phyloP scores from a whole-genome alignment of 2,797 vertebrate genomes.

The Thunnus albacares region DNA sequence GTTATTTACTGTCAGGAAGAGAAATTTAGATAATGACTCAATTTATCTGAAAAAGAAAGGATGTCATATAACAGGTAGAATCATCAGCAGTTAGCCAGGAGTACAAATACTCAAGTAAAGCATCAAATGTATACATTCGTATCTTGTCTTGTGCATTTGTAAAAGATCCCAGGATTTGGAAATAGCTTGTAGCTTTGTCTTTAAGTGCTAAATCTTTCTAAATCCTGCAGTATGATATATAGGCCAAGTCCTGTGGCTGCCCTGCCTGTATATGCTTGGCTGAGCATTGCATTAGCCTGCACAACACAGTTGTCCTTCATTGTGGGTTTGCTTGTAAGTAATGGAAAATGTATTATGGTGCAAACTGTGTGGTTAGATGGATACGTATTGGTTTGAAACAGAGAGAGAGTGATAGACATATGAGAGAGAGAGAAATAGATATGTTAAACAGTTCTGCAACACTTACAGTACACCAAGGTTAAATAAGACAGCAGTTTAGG shows the following conservation, averaged over 20 bases:
- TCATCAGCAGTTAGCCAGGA: background rate
- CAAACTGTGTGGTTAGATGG: constrained; percentile 43
- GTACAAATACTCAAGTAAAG: background rate
- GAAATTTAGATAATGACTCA: constrained; percentile 16
- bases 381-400: constrained; percentile 44
- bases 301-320: constrained; percentile 64
- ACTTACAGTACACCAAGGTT: constrained; percentile 36
- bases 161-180: constrained; percentile 37
- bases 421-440: constrained; percentile 2
- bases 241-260: constrained; percentile 56
- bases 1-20: constrained; percentile 4
- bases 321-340: constrained; percentile 66
- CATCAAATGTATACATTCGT: background rate
- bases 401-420: background rate
- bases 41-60: constrained; percentile 5
- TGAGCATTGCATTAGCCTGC: constrained; percentile 67
- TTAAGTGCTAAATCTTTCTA: constrained; percentile 49
- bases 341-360: constrained; percentile 60
- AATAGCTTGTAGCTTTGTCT: constrained; percentile 38
- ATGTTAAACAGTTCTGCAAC: constrained; percentile 23
- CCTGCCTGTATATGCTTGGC: constrained; percentile 55
- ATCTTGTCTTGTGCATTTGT: constrained; percentile 12
- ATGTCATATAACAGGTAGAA: constrained; percentile 2
- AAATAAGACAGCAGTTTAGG: constrained; percentile 25
- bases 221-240: constrained; percentile 63